These are phyloP conservation scores for Neomonachus schauinslandi DNA, from an alignment of 2,113 vertebrate species.

Conservation along the genomic window DNA sequence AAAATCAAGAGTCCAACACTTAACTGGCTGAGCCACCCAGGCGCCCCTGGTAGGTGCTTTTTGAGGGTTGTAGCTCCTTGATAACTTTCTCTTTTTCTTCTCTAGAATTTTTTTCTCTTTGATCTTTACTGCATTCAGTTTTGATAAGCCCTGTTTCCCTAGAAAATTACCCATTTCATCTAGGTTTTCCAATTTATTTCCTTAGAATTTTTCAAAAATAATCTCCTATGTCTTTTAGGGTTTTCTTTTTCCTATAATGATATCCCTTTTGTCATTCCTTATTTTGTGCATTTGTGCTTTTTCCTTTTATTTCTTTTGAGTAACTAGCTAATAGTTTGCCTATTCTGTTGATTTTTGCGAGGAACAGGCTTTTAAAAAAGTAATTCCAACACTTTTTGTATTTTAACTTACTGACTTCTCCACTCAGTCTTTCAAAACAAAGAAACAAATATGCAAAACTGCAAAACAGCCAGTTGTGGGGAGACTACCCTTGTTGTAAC, in stretches of 20 bases:
- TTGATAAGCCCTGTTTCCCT: not conserved
- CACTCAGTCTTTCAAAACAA: not conserved
- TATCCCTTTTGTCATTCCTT: not conserved
- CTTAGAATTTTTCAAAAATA: not conserved
- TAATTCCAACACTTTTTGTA: not conserved
- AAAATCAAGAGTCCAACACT: not conserved
- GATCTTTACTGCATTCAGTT: not conserved
- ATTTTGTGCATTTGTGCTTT: not conserved
- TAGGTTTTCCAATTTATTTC: constrained; percentile 20
- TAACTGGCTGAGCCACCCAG: not conserved
- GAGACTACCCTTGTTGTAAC: not conserved
- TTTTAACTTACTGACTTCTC: not conserved
- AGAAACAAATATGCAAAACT: not conserved
- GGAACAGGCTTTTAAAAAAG: not conserved
- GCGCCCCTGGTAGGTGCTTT: not conserved
- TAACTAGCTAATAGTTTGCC: not conserved
- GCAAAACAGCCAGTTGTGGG: not conserved
- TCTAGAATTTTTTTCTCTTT: not conserved
- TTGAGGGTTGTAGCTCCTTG: not conserved
- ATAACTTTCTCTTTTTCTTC: not conserved
- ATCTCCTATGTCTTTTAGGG: not conserved
- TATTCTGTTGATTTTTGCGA: not conserved
- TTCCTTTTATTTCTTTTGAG: not conserved
- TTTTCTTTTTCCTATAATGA: not conserved
- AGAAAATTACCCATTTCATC: not conserved